phyloP scores from a whole-genome alignment of 2,888 invertebrate species.

The Thyatira batis region DNA sequence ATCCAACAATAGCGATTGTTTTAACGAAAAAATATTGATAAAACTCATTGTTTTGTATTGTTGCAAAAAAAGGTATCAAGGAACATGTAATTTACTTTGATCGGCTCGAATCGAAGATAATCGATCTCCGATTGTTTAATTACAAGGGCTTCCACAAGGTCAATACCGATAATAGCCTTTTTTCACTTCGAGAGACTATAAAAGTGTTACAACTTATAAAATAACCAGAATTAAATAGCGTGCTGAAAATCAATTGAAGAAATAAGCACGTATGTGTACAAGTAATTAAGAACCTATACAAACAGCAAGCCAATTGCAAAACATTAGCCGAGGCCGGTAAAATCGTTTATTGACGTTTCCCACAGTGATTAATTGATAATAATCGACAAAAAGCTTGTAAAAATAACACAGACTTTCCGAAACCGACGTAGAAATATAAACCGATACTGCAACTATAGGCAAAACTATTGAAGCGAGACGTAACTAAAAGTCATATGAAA shows the following conservation, averaged over 20 bases:
- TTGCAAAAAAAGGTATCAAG: conserved; percentile 18
- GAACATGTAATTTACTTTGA: conserved; percentile 19
- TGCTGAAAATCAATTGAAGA: conserved; percentile 33
- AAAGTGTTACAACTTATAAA: conserved; percentile 20
- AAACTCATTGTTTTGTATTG: conserved; percentile 7
- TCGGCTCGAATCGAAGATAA: conserved; percentile 28
- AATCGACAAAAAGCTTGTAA: conserved; percentile 4
- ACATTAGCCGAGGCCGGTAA: conserved; percentile 40
- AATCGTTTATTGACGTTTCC: conserved; percentile 36
- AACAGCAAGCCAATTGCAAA: conserved; percentile 32
- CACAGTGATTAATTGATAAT: conserved; percentile 17
- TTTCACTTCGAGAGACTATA: conserved; percentile 17
- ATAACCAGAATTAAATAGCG: conserved; percentile 26
- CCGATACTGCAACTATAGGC: background rate
- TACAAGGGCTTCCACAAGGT: conserved; percentile 31
- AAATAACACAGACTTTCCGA: conserved; percentile 1
- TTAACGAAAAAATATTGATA: conserved; percentile 10
- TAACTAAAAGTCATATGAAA: conserved; percentile 2
- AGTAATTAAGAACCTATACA: background rate
- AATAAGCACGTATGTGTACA: conserved; percentile 23
- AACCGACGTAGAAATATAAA: background rate
- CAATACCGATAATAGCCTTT: conserved; percentile 22
- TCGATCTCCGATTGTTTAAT: conserved; percentile 27
- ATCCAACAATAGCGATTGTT: conserved; percentile 24
- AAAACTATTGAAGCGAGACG: background rate